Evolutionary conservation across 2,797 vertebrate genomes (phyloP), one percentile per base, ranked within the genome.

Genomic region (Triplophysa yarkandensis): DNA sequence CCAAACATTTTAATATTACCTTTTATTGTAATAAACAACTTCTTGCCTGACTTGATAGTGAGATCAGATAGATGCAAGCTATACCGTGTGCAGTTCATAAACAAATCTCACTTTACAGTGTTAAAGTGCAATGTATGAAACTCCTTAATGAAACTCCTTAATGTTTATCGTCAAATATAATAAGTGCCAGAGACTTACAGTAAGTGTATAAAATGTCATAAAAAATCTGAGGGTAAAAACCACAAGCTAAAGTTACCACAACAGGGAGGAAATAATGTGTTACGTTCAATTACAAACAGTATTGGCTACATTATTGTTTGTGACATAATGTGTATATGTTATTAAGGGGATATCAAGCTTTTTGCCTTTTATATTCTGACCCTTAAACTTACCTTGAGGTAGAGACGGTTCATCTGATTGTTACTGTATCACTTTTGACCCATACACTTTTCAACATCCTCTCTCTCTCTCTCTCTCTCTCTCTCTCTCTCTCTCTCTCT

Each of bases 301-400:
- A 78, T 74, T 67, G 65, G 44, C 62, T 75, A 50, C 77, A 68
- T 16, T 72, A 50, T 72, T 28, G 46, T 72, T 48, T 71, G 68
- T 16, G 39, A 4, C 65, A 61, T 34, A 80, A 28, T 10, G 60
- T 23, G 23, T 55, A 61, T 64, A 58, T 79, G 62, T 44, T 41
- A 43, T 65, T 34, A 57, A 64, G 25, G 50, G 67, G 68, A 64
- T 34, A 65, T 58, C 63, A 54, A 65, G 61, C 55, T 63, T 25
- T 52, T 17, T 54, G 70, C 58, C 60, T 64, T 74, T 72, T 68
- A 61, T 77, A 50, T 60, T 68, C 46, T 58, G 75, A 50, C 76
- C 55, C 61, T 58, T 71, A 58, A 72, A 32, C 28, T 71, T 43
- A 63, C 21, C 8, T 9, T 57, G 62, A 39, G 68, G 46, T 68